phyloP scores from a whole-genome alignment of 1,140 invertebrate species.

The Globodera rostochiensis region DNA sequence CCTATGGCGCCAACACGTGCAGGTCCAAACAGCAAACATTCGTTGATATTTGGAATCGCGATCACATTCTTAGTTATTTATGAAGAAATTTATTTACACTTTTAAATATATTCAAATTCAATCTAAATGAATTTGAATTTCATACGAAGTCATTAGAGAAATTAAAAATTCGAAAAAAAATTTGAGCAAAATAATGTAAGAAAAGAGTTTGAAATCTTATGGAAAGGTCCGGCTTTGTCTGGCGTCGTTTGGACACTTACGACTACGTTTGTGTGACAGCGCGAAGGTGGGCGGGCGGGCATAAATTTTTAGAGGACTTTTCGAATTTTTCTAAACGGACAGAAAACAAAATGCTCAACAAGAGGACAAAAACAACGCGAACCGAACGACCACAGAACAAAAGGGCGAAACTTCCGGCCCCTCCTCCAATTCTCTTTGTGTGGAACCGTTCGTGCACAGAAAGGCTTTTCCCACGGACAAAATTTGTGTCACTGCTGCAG shows the following conservation, averaged over 20 bases:
- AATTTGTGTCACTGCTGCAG: slow-evolving; percentile 41
- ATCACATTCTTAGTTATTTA: no score
- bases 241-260: slow-evolving; percentile 54
- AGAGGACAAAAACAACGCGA: slow-evolving; percentile 8
- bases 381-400: slow-evolving; percentile 22
- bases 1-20: slow-evolving; percentile 56
- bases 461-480: slow-evolving; percentile 45
- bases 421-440: slow-evolving; percentile 21
- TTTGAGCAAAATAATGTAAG: no score
- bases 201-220: neutral
- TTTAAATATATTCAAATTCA: neutral
- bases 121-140: neutral
- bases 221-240: slow-evolving; percentile 35
- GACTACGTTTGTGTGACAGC: slow-evolving; percentile 57
- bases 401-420: neutral
- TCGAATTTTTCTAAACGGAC: neutral
- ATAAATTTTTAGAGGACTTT: neutral
- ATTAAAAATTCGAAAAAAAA: no score
- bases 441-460: slow-evolving; percentile 38
- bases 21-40: neutral
- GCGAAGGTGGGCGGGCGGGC: slow-evolving; percentile 34
- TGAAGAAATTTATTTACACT: no score
- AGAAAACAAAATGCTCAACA: slow-evolving; percentile 25
- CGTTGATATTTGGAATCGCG: no score
- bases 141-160: no score